These are phyloP conservation scores for Dryobotodes eremita DNA, from an alignment of 2,888 invertebrate species.

Conservation along the genomic window DNA sequence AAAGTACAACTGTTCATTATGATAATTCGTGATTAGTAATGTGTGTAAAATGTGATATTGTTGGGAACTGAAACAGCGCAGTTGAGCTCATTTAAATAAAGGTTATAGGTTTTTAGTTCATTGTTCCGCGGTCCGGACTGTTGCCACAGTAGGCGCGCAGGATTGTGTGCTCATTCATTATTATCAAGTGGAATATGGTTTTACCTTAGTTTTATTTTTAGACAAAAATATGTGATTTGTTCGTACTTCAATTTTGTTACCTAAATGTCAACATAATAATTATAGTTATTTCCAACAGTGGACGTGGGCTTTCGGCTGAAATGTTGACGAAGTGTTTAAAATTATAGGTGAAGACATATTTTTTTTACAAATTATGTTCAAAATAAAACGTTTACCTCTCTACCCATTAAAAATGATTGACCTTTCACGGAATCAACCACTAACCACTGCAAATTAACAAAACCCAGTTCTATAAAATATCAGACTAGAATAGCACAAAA, in stretches of 20 bases:
- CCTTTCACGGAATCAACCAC: conserved; percentile 1
- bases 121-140: background rate
- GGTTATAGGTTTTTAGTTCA: conserved; percentile 30
- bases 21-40: conserved; percentile 24
- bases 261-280: background rate
- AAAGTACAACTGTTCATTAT: conserved; percentile 15
- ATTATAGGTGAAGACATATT: background rate
- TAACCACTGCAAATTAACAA: conserved; percentile 21
- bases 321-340: background rate
- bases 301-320: background rate
- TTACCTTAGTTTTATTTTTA: background rate
- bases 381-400: background rate
- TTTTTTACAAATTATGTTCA: background rate
- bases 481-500: conserved; percentile 50
- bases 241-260: background rate
- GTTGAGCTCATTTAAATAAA: conserved; percentile 44
- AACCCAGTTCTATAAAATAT: conserved; percentile 24
- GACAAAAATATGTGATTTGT: background rate
- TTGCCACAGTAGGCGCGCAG: background rate
- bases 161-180: background rate
- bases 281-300: background rate
- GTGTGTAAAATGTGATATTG: conserved; percentile 36
- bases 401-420: conserved; percentile 7
- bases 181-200: background rate
- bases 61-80: conserved; percentile 36